A percentile compares a stretch with the other conserved stretches of the same genome.
Conservation (phyloP, 2,888 invertebrate genomes). For the Eretmocerus hayati region DNA sequence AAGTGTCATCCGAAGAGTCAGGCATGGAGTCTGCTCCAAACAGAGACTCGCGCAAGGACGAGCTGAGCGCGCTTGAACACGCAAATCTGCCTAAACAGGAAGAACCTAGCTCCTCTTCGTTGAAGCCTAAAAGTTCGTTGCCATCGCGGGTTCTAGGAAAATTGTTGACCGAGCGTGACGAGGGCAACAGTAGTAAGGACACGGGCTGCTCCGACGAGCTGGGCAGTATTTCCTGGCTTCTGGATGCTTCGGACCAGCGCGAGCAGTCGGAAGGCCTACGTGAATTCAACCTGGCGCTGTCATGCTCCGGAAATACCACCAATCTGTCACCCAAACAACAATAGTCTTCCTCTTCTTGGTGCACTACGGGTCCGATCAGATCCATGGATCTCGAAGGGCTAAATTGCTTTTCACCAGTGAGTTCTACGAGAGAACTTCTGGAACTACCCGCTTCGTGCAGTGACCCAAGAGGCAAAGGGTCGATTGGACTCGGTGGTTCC, state of each 20-base stretch:
- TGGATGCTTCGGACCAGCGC: slow-evolving; percentile 42
- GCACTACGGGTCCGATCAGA: slow-evolving; percentile 34
- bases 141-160: slow-evolving; percentile 38
- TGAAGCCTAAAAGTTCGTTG: slow-evolving; percentile 39
- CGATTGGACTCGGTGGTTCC: slow-evolving; percentile 41
- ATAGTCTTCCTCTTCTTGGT: slow-evolving; percentile 37
- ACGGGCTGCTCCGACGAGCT: slow-evolving; percentile 31
- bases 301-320: slow-evolving; percentile 37
- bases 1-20: slow-evolving; percentile 38
- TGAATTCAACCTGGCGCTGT: slow-evolving; percentile 38
- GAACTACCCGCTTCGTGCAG: slow-evolving; percentile 26
- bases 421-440: background rate
- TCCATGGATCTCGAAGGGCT: slow-evolving; percentile 36
- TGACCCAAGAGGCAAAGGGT: slow-evolving; percentile 32
- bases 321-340: slow-evolving; percentile 23
- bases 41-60: slow-evolving; percentile 39
- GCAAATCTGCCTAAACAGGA: slow-evolving; percentile 38
- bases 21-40: slow-evolving; percentile 39
- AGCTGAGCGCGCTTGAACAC: slow-evolving; percentile 39
- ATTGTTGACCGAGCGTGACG: slow-evolving; percentile 41
- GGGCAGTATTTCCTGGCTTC: slow-evolving; percentile 40
- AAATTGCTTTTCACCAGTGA: background rate
- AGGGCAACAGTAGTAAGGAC: slow-evolving; percentile 36
- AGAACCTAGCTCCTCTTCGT: no score
- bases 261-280: slow-evolving; percentile 41